phyloP scores from a whole-genome alignment of 2,113 vertebrate species.

The Psilopogon haemacephalus region DNA sequence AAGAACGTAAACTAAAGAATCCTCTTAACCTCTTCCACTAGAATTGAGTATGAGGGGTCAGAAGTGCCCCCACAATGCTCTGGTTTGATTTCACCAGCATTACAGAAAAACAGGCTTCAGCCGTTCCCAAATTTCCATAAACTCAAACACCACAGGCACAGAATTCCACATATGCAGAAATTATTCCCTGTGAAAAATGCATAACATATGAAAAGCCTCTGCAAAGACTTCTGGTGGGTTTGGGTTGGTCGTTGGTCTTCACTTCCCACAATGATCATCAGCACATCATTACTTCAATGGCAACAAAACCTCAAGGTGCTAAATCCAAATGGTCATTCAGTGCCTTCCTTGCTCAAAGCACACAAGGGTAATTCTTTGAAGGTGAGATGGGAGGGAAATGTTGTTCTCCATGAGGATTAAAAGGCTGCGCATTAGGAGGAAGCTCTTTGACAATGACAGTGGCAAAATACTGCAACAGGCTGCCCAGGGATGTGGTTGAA shows the following conservation, averaged over 20 bases:
- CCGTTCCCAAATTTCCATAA: not conserved
- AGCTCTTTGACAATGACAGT: too few species aligned
- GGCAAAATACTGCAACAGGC: too few species aligned
- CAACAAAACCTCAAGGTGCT: not conserved
- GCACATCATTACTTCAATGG: not conserved
- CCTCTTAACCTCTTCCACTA: not conserved
- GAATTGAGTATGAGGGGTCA: not conserved
- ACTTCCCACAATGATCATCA: not conserved
- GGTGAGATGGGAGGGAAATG: not conserved
- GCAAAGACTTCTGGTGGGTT: not conserved
- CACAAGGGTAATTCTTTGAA: not conserved
- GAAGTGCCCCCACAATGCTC: too few species aligned
- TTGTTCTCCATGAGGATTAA: too few species aligned
- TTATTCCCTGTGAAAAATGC: not conserved
- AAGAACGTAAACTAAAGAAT: not conserved
- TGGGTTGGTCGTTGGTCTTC: not conserved
- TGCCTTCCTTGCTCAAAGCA: not conserved
- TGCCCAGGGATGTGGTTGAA: too few species aligned
- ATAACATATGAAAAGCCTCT: not conserved
- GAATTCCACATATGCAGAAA: not conserved
- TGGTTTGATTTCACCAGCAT: too few species aligned
- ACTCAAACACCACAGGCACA: not conserved
- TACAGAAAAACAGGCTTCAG: not conserved
- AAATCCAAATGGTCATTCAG: not conserved
- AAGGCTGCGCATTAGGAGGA: not conserved